phyloP scores from a whole-genome alignment of 2,888 invertebrate genomes.

The Papilio gigon region DNA sequence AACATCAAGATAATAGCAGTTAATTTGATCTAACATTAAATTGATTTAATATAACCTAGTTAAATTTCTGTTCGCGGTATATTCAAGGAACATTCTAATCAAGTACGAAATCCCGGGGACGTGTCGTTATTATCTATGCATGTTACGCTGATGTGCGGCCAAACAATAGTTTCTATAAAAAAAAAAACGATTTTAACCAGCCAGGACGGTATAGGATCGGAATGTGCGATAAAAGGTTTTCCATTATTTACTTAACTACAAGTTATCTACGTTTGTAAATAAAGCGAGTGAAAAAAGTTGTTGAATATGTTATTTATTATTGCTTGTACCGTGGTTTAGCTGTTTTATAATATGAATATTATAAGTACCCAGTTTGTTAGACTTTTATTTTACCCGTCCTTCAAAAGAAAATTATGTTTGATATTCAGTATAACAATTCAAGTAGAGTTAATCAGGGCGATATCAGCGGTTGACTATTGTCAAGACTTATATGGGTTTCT shows the following conservation, averaged over 20 bases:
- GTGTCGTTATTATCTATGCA: background rate
- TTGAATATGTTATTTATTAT: constrained; percentile 75
- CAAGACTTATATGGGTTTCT: too few relatives aligned
- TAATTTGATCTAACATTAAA: background rate
- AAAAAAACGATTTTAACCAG: too few relatives aligned
- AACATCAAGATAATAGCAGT: background rate
- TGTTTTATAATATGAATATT: constrained; percentile 75
- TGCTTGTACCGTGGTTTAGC: constrained; percentile 76
- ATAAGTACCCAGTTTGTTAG: constrained; percentile 65
- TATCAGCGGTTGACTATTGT: too few relatives aligned
- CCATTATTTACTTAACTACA: constrained; percentile 13
- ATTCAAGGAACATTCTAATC: background rate
- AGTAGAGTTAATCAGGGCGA: background rate
- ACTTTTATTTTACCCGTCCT: constrained; percentile 55
- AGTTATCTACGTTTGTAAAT: constrained; percentile 55
- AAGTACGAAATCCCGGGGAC: background rate
- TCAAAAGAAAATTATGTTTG: background rate
- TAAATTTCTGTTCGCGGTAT: background rate
- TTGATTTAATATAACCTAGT: background rate
- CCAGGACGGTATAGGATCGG: background rate
- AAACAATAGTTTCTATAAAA: background rate
- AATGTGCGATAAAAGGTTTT: background rate
- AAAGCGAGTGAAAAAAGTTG: constrained; percentile 70
- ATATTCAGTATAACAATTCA: background rate
- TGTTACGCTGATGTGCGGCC: background rate